Evolutionary conservation across 2,888 invertebrate genomes (phyloP).

Genomic region (Smittia aterrima): DNA sequence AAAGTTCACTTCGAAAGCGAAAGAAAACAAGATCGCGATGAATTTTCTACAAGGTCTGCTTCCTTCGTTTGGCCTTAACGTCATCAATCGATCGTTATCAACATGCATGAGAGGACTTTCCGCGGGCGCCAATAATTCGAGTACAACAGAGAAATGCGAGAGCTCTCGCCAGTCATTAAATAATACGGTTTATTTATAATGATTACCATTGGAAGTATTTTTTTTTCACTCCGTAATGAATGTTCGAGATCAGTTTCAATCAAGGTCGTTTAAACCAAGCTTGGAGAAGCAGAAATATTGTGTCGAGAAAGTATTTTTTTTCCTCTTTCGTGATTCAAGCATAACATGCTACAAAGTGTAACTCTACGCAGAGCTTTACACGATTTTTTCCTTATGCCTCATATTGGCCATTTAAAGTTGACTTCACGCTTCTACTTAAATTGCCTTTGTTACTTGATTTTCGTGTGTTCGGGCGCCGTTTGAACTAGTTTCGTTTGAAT

Average conservation of each 20-base stretch:
- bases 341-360: not conserved
- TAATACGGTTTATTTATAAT: constrained; percentile 29
- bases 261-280: constrained; percentile 22
- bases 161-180: not conserved
- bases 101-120: not conserved
- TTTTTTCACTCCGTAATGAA: constrained; percentile 8
- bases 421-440: constrained; percentile 8
- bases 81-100: constrained; percentile 14
- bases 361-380: not conserved
- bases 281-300: not conserved
- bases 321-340: not conserved
- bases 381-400: not conserved
- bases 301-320: constrained; percentile 13
- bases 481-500: not conserved
- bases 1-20: constrained; percentile 18
- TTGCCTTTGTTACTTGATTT: not conserved
- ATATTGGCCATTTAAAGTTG: not conserved
- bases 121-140: constrained; percentile 19
- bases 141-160: not conserved
- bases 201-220: constrained; percentile 21
- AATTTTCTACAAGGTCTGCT: not conserved
- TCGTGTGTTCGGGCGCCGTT: constrained; percentile 8
- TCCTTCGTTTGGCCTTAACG: not conserved
- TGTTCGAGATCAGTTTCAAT: constrained; percentile 26
- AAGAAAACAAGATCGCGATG: not conserved